Percentiles rank a stretch among this genome's conserved stretches.
phyloP scores from a whole-genome alignment of 2,888 invertebrate genomes.

The Anthoptus insignis region DNA sequence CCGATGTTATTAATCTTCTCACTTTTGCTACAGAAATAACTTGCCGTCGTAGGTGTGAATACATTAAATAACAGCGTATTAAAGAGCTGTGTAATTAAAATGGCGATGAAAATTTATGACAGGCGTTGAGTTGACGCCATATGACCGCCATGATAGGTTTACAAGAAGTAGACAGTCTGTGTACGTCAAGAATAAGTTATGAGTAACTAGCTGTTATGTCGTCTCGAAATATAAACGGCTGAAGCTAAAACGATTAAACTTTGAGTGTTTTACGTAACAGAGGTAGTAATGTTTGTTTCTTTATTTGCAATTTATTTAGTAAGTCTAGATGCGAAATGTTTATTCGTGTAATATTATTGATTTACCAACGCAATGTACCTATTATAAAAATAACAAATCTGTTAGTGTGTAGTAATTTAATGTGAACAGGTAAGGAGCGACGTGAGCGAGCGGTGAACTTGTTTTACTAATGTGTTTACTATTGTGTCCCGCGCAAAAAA shows the following conservation, averaged over 20 bases:
- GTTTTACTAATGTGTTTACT: no score
- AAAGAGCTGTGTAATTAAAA: conserved; percentile 19
- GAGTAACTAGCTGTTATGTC: conserved; percentile 18
- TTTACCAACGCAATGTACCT: neutral
- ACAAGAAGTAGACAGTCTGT: conserved; percentile 20
- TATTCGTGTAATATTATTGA: neutral
- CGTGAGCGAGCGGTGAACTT: no score
- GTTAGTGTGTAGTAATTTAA: neutral
- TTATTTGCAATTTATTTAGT: neutral
- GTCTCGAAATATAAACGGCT: conserved; percentile 6
- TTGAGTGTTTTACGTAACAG: conserved; percentile 3
- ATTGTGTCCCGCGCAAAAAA: no score
- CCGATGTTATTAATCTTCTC: conserved; percentile 23
- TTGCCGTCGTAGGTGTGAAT: conserved; percentile 21
- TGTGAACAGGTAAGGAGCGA: neutral
- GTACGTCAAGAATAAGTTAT: conserved; percentile 12
- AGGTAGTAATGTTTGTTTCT: neutral
- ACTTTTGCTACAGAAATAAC: conserved; percentile 5
- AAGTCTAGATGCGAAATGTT: neutral
- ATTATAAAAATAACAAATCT: neutral
- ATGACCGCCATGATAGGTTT: conserved; percentile 13
- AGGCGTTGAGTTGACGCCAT: conserved; percentile 25
- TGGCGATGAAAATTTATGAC: conserved; percentile 12
- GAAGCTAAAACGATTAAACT: neutral
- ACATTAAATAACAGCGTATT: conserved; percentile 25